Percentiles rank a stretch among this genome's conserved stretches.
phyloP scores from a whole-genome alignment of 2,113 vertebrate species.

The Forbesichthys agassizii region DNA sequence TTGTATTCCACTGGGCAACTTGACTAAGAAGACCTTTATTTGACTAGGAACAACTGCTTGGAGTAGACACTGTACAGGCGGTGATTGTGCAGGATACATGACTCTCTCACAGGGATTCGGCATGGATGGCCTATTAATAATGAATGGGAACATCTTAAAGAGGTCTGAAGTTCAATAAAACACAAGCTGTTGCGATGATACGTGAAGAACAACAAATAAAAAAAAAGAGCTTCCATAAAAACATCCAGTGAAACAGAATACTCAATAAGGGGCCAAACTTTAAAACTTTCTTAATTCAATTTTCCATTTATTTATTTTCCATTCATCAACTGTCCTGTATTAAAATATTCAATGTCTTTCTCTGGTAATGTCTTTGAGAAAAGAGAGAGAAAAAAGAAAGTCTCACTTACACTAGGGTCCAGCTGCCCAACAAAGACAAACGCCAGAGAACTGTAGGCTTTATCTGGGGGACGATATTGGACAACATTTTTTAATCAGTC shows the following conservation, averaged over 20 bases:
- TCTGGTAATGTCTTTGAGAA: background rate
- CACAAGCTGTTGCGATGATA: background rate
- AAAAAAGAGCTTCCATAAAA: conserved; percentile 12
- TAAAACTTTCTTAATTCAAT: background rate
- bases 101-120: conserved; percentile 4
- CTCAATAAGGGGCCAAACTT: conserved; percentile 1
- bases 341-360: background rate
- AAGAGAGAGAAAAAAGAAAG: conserved; percentile 4
- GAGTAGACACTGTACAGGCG: conserved; percentile 7
- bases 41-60: conserved; percentile 4
- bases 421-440: conserved; percentile 10
- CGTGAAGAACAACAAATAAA: background rate
- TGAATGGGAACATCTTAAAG: conserved; percentile 14
- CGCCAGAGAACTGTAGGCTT: conserved; percentile 35
- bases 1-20: conserved; percentile 11
- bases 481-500: conserved; percentile 32
- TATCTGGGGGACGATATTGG: conserved; percentile 20
- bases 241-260: conserved; percentile 7
- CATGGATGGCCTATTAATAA: conserved; percentile 16
- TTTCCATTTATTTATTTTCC: background rate
- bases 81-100: conserved; percentile 20
- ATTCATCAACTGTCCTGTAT: background rate
- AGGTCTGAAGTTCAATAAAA: conserved; percentile 14
- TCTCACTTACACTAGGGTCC: conserved; percentile 6
- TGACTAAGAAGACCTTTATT: conserved; percentile 17